phyloP scores from a whole-genome alignment of 2,797 vertebrate genomes.

The Carapus acus region DNA sequence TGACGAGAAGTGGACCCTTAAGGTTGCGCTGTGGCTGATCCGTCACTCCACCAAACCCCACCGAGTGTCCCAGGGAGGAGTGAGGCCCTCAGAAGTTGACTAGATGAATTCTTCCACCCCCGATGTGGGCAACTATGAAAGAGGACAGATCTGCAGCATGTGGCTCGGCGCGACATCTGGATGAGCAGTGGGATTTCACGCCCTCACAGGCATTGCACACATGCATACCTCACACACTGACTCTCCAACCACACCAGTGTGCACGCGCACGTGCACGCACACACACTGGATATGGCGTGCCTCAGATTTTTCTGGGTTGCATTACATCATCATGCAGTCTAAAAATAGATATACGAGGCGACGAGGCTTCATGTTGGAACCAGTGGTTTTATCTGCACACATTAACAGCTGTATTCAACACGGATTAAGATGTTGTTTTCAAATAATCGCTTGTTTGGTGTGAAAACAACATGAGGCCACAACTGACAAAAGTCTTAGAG shows the following conservation, averaged over 20 bases:
- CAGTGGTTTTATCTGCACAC: constrained; percentile 5
- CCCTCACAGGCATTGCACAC: constrained; percentile 33
- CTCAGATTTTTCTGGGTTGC: constrained; percentile 24
- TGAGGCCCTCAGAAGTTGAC: too few species aligned
- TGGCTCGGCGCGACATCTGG: constrained; percentile 24
- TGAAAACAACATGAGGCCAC: too few species aligned
- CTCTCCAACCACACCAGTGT: background rate
- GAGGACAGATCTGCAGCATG: too few species aligned
- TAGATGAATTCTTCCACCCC: too few species aligned
- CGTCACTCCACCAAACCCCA: too few species aligned
- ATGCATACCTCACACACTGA: background rate
- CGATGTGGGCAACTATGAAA: too few species aligned
- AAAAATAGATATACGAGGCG: constrained; percentile 55
- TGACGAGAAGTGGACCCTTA: too few species aligned
- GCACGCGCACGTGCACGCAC: constrained; percentile 3
- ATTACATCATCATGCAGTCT: constrained; percentile 53
- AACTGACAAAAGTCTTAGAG: too few species aligned
- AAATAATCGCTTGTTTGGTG: too few species aligned
- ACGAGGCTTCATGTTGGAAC: constrained; percentile 37
- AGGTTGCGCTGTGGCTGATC: too few species aligned
- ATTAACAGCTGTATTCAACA: background rate
- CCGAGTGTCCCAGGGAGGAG: too few species aligned
- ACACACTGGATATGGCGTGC: constrained; percentile 11
- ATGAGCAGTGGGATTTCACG: constrained; percentile 45
- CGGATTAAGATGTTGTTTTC: too few species aligned